Base-by-base conservation (phyloP, 1,140 invertebrate species). In the Paralvinella palmiformis region DNA sequence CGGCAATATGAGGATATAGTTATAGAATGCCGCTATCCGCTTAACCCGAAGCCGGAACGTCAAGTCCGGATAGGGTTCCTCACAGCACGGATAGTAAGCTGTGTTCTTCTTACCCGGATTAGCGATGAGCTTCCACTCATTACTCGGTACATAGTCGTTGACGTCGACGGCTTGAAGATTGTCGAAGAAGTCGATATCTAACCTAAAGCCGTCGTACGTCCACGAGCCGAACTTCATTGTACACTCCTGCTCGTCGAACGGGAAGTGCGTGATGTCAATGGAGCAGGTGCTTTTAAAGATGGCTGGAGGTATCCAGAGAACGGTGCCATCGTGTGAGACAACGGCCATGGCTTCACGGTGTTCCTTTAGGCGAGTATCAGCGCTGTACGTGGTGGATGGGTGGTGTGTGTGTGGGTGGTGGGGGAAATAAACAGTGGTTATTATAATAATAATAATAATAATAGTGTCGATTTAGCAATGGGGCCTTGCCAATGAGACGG, bases 221-320 rank as follows among this genome's bases (percentile, higher is more conserved):
- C 80, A 81, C 4, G 74, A 75, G 20, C 80, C 79, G 65, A 81
- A 81, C 62, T 81, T 80, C 57, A 81, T 67, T 17, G 72, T 62
- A 62, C 80, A 81, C 24, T 59, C 71, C 64, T 81, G 80, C 3
- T 73, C 65, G 63, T 81, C 80, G 68, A 81, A 81, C 2, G 80
- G 79, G 68, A 81, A 81, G 59, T 76, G 72, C 45, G 71, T 73
- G 58, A 77, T 79, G 77, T 97, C 93, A 63, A 80, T 81, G 57
- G 69, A 72, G 68, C 96, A 99, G 7, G 94, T 97, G 15, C 93
- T 96, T 80, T 98, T 98, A 79, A 97, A 98, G 75, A 99, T 98
- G 5, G 96, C 96, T 53, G 94, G 94, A 35, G 95, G 95, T 75
- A 96, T 95, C 95, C 95, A 98, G 37, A 91, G 84, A 33, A 98